Percentiles rank a stretch among this genome's conserved stretches.
Evolutionary conservation across 64 coral and sea anemone genomes (phyloP).

Genomic region (Hydrozoanthus tunicans): DNA sequence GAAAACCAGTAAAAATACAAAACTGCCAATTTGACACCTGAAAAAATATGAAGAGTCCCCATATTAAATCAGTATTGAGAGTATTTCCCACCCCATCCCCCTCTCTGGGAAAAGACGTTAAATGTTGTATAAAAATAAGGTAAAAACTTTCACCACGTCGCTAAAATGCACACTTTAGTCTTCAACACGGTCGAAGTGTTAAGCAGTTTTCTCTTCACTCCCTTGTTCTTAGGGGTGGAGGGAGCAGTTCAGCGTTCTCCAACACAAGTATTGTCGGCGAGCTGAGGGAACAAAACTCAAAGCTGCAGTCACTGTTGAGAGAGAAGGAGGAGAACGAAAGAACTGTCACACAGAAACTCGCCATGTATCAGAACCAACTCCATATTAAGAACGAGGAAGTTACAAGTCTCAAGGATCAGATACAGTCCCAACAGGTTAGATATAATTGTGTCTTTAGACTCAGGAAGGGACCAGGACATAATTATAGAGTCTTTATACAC

Average conservation of each 20-base stretch:
- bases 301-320: constrained; percentile 70
- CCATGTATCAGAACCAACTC: constrained; percentile 82
- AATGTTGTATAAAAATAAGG: too few relatives aligned
- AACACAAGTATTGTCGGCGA: constrained; percentile 58
- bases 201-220: background rate
- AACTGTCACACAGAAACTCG: constrained; percentile 72
- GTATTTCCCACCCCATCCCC: too few relatives aligned
- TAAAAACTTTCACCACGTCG: too few relatives aligned
- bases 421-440: constrained; percentile 68
- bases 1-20: too few relatives aligned
- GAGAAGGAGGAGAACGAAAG: constrained; percentile 82
- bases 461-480: too few relatives aligned
- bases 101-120: too few relatives aligned
- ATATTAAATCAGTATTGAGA: too few relatives aligned
- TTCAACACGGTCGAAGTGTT: background rate
- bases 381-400: constrained; percentile 89
- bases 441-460: background rate
- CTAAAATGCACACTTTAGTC: too few relatives aligned
- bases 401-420: constrained; percentile 71
- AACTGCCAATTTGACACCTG: too few relatives aligned
- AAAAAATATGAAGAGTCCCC: too few relatives aligned
- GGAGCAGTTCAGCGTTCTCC: constrained; percentile 75
- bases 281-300: constrained; percentile 66
- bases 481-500: too few relatives aligned
- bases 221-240: constrained; percentile 59